Percentiles rank a stretch among this genome's conserved stretches.
Conservation (phyloP, 2,888 invertebrate species). For the Mylabris sibirica region DNA sequence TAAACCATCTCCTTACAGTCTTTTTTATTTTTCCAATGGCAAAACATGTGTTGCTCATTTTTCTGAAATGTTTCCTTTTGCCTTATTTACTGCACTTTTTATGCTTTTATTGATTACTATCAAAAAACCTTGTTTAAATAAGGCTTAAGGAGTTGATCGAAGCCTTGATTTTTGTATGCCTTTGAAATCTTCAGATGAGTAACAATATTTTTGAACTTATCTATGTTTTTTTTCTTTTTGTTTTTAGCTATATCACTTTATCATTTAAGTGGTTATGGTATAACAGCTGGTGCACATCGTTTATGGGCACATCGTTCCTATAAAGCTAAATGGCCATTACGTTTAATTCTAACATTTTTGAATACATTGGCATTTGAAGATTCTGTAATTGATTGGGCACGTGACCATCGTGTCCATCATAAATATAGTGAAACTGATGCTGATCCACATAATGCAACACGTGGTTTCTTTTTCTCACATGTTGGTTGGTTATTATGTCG, state of each 20-base stretch:
- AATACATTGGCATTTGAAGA: slow-evolving; percentile 92
- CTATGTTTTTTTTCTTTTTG: slow-evolving; percentile 6
- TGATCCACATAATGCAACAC: slow-evolving; percentile 85
- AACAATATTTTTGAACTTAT: too few relatives aligned
- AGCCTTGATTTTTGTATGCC: too few relatives aligned
- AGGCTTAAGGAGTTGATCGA: too few relatives aligned
- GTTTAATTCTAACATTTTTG: slow-evolving; percentile 77
- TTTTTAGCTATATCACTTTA: slow-evolving; percentile 19
- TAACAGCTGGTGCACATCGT: slow-evolving; percentile 93
- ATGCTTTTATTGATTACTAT: too few relatives aligned
- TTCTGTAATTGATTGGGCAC: slow-evolving; percentile 86
- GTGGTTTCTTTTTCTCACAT: slow-evolving; percentile 94
- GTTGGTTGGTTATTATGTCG: slow-evolving; percentile 91
- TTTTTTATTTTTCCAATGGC: too few relatives aligned
- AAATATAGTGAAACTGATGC: slow-evolving; percentile 90
- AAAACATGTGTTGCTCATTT: too few relatives aligned
- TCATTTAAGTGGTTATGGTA: slow-evolving; percentile 64
- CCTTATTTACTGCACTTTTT: too few relatives aligned
- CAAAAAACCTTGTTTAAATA: too few relatives aligned
- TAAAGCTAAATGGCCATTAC: slow-evolving; percentile 86
- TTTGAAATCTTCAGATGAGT: too few relatives aligned
- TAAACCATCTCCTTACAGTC: too few relatives aligned
- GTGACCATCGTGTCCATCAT: slow-evolving; percentile 86
- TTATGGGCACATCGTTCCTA: slow-evolving; percentile 94
- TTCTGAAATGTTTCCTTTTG: too few relatives aligned